Evolutionary conservation across 1,140 invertebrate species (phyloP).

Genomic region (Andrena cerasifolii): DNA sequence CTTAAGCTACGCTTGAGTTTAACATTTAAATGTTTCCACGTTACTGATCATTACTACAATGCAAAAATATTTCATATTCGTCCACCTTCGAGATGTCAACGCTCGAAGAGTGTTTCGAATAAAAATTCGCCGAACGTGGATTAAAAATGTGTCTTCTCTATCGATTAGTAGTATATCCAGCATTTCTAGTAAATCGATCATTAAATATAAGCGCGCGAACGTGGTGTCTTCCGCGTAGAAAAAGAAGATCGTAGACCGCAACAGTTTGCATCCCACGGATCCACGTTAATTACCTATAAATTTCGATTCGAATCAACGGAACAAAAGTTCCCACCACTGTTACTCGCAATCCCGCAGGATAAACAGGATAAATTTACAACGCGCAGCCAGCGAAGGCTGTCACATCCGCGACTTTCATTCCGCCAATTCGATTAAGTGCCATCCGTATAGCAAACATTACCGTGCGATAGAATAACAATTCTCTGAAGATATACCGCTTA

Average conservation of each 20-base stretch:
- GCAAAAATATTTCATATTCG: too few relatives aligned
- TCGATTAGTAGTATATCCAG: conserved; percentile 16
- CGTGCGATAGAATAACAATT: neutral
- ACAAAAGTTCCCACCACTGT: neutral
- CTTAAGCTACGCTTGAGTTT: too few relatives aligned
- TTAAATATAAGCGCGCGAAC: conserved; percentile 30
- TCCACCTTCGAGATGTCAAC: neutral
- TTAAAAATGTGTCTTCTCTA: conserved; percentile 16
- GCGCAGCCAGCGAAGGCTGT: conserved; percentile 7
- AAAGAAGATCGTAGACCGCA: conserved; percentile 23
- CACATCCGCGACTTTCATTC: neutral
- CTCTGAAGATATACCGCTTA: conserved; percentile 27
- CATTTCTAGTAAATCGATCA: conserved; percentile 34
- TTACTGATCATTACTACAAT: too few relatives aligned
- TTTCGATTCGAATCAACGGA: conserved; percentile 5
- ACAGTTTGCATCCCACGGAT: conserved; percentile 32
- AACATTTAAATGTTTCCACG: too few relatives aligned
- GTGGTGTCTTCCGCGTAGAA: conserved; percentile 10
- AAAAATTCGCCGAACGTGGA: neutral
- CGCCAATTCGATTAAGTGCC: neutral
- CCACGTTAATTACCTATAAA: too few relatives aligned
- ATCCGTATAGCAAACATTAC: neutral
- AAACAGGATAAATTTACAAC: neutral
- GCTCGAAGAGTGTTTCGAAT: neutral
- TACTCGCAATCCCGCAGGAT: conserved; percentile 14